Evolutionary conservation across 2,888 invertebrate genomes (phyloP).

Genomic region (Cryptus viduatorius): DNA sequence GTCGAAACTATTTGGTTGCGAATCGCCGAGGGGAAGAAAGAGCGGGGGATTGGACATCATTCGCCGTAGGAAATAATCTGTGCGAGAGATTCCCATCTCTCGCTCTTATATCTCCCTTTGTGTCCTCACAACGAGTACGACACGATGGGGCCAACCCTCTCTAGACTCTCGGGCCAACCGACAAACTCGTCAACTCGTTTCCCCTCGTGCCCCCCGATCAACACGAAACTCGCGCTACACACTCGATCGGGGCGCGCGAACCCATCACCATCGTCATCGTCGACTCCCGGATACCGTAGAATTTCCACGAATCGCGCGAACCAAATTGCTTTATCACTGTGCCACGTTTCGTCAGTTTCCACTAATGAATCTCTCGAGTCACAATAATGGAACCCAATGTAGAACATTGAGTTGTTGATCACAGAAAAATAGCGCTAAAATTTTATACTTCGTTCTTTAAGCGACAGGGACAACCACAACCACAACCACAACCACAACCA

Average conservation of each 20-base stretch:
- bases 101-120: conserved; percentile 52
- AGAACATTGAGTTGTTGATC: not conserved
- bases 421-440: too few species aligned
- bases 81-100: conserved; percentile 62
- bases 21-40: conserved; percentile 41
- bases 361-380: conserved; percentile 26
- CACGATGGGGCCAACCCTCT: conserved; percentile 44
- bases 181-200: conserved; percentile 57
- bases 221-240: conserved; percentile 47
- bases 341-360: conserved; percentile 23
- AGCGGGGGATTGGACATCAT: conserved; percentile 41
- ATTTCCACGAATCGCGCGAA: conserved; percentile 55
- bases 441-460: too few species aligned
- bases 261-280: conserved; percentile 51
- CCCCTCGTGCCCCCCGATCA: conserved; percentile 34
- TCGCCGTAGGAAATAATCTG: conserved; percentile 62
- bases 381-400: conserved; percentile 33
- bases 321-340: conserved; percentile 72
- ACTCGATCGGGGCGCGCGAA: conserved; percentile 59
- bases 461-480: too few species aligned
- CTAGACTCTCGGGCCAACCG: conserved; percentile 27
- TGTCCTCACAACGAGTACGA: conserved; percentile 29
- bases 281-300: conserved; percentile 9
- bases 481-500: too few species aligned
- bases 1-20: conserved; percentile 54